Base-by-base conservation (phyloP, 1,140 invertebrate genomes). In the Pseudomyrmex dendroicus region DNA sequence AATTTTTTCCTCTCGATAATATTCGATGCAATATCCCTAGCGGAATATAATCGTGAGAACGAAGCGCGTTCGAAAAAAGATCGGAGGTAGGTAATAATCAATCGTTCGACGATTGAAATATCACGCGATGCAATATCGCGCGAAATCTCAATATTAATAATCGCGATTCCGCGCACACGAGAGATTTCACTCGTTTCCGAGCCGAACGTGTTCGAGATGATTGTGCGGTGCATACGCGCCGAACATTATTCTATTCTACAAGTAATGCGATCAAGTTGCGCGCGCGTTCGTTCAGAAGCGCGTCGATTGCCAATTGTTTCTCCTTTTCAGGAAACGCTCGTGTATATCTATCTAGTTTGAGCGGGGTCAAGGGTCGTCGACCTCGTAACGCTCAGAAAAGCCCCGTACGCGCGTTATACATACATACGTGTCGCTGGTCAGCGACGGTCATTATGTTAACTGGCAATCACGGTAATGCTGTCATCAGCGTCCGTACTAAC, bases 391-490 rank as follows among this genome's bases (percentile, higher is more conserved):
- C 86, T 85, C 87, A 80, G 89, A 89, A 89, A 88, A 77, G 35
- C 25, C 54, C 72, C 73, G 73, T 54, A 25, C 52, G 44, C 72
- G 83, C 77, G 83, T 84, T 84, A 73, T 83, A 77, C 84, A 73
- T 83, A 85, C 82, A 62, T 90, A 87, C 35, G 35, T 35, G 87
- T 90, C 88, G 86, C 83, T 85, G 86, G 73, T 66, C 73, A 92
- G 90, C 86, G 89, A 91, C 87, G 85, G 86, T 92, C 90, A 92
- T 92, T 92, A 92, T 90, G 90, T 91, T 92, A 93, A 93, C 90
- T 92, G 92, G 91, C 91, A 93, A 93, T 93, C 91, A 92, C 91
- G 91, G 89, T 93, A 93, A 93, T 93, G 84, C 91, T 89, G 88
- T 92, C 91, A 92, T 93, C 91, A 92, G 86, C 70, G 84, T 85